Percentiles rank a stretch among this genome's conserved stretches.
Evolutionary conservation across 2,113 vertebrate species (phyloP).

Genomic region (Rousettus leschenaultii): DNA sequence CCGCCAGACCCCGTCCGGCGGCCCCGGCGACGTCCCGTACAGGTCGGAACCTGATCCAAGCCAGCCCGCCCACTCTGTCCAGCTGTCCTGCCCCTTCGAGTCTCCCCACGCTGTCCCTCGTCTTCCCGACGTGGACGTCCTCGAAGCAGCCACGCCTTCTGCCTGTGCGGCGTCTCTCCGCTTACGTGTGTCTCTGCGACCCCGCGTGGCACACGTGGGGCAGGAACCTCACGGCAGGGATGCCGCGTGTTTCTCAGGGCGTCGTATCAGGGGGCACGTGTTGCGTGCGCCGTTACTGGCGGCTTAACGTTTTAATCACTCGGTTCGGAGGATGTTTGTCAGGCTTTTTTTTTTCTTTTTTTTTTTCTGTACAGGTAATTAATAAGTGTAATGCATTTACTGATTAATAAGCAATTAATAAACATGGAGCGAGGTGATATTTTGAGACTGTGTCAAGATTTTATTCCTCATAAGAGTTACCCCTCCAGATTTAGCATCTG

Average conservation of each 20-base stretch:
- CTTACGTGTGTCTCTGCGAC: not conserved
- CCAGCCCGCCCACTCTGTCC: accelerated
- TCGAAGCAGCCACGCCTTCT: not conserved
- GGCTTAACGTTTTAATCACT: not conserved
- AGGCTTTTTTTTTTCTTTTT: not conserved
- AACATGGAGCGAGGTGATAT: not conserved
- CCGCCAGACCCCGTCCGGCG: too few relatives aligned
- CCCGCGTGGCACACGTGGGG: accelerated
- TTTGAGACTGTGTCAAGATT: not conserved
- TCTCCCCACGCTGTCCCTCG: not conserved
- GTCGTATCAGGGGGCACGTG: accelerated
- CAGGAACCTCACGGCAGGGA: too few relatives aligned
- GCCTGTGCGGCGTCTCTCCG: too few relatives aligned
- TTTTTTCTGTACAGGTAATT: not conserved
- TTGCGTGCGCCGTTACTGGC: accelerated
- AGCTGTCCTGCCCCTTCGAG: accelerated
- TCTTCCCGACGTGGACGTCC: not conserved
- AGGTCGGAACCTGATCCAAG: not conserved
- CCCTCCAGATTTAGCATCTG: not conserved
- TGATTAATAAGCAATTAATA: not conserved
- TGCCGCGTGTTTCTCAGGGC: not conserved
- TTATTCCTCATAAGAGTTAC: not conserved
- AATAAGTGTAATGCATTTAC: not conserved
- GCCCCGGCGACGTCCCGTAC: not conserved
- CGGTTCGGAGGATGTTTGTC: not conserved